Evolutionary conservation across 2,797 vertebrate species (phyloP), one percentile per base, ranked within the genome.

Genomic region (Coilia nasus): DNA sequence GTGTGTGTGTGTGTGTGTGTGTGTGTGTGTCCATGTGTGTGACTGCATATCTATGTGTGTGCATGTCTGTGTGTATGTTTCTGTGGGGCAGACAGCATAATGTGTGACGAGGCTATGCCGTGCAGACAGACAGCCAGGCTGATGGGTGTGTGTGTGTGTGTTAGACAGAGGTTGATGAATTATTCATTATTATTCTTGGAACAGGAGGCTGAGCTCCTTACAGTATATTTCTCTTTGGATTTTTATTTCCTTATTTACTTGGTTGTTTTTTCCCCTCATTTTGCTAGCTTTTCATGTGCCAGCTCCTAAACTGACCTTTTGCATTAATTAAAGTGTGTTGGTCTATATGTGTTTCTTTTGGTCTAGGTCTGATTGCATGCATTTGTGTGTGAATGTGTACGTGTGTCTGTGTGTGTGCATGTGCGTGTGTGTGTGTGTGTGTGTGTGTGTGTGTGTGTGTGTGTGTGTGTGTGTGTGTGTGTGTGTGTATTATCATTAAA

Each of bases 151-250:
- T 71, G 28, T 71, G 25, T 71, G 64, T 31, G 67, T 75, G 87
- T 90, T 86, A 90, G 90, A 91, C 90, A 67, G 83, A 71, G 81
- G 75, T 86, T 88, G 87, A 92, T 92, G 90, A 90, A 92, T 92
- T 90, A 92, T 92, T 87, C 86, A 92, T 92, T 88, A 88, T 92
- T 92, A 90, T 92, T 92, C 87, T 90, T 92, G 91, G 90, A 83
- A 64, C 84, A 47, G 78, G 85, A 82, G 86, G 50, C 81, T 84
- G 86, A 87, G 89, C 88, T 87, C 89, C 89, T 90, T 81, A 82
- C 85, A 84, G 86, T 88, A 86, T 82, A 85, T 86, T 88, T 89
- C 84, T 89, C 87, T 90, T 89, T 89, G 85, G 85, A 88, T 47
- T 81, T 84, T 86, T 84, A 78, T 41, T 28, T 44, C 7, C 10